Evolutionary conservation across 2,113 vertebrate species (phyloP), one percentile per base, ranked within the genome.

Genomic region (Anolis sagrei): DNA sequence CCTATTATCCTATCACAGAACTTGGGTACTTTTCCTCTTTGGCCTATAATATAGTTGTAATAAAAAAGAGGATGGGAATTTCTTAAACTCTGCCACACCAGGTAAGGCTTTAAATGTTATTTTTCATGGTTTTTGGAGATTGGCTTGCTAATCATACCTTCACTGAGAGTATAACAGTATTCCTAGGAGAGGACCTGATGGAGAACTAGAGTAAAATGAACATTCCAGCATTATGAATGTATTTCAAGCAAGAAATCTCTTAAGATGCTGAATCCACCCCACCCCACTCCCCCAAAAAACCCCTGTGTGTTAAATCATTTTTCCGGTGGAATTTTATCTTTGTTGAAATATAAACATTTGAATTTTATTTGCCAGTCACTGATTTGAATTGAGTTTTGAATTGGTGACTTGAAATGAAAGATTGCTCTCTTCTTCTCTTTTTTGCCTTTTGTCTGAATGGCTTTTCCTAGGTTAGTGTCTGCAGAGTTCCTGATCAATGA

Each of bases 81-180:
- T 58, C 18, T 18, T 13, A 13, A 58, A 18, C 18, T 58, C 86
- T 88, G 32, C 77, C 79, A 4, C 90, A 76, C 58, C 88, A 0
- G 84, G 93, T 92, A 85, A 88, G 87, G 61, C 11, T 84, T 81
- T 21, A 79, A 88, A 49, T 72, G 18, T 8, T 74, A 76, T 8
- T 83, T 61, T 3, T 86, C 78, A 90, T 51, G 79, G 32, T 82
- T 80, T 29, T 87, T 61, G 0, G 34, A 25, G 19, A 36, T n/a
- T 78, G 36, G 51, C 68, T 61, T 72, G 21, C 14, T 58, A 68
- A 29, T 29, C 9, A 7, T 48, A 8, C 64, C 39, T 64, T 73
- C 73, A 74, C 4, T 66, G 76, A 39, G 39, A 44, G 39, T 44
- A 44, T 79, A 68, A 16, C n/a, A 4, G 48, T 64, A 29, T 77